Base-by-base conservation (phyloP, 2,113 vertebrate genomes). In the Thunnus maccoyii region DNA sequence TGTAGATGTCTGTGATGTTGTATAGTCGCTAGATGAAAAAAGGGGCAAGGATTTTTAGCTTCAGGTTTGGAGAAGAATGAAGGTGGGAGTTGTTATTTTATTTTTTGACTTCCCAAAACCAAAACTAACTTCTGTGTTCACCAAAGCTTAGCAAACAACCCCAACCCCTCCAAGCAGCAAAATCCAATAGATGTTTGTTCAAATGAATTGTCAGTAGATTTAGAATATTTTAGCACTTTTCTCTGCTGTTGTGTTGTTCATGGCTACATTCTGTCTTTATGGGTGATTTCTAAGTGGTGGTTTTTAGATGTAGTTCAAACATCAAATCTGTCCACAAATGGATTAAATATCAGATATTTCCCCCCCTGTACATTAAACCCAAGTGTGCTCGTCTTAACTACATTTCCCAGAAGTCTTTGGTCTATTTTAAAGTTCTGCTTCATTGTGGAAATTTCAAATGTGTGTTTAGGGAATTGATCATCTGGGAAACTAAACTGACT, bases 111-210 rank as follows among this genome's bases (percentile, higher is more conserved):
- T 86, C 69, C 73, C 15, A 50, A 88, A 85, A 85, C 78, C 82
- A 86, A 91, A 92, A 86, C 22, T 41, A 52, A 64, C 66, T 41
- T 65, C 15, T 52, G 41, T 71, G 66, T 87, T 85, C 41, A 79
- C 87, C 88, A 89, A 90, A 91, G 86, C 62, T 76, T 74, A 2
- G 20, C 77, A 41, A 55, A 16, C 30, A 0, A 30, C 57, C 62
- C 52, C 3, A 0, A 68, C 7, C 48, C 67, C 77, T 52, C 77
- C 56, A 41, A 65, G 79, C 83, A 76, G 81, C 62, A 16, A 60
- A 70, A 10, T 25, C 72, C 72, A 73, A 52, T 66, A 71, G 77
- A 80, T 77, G 72, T 82, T 75, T 65, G 75, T 67, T 75, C 41
- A 47, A 15, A 63, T 14, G 12, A 54, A 17, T 17, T 48, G 32